Percentiles rank a stretch among this genome's conserved stretches.
Conservation (phyloP, 2,797 vertebrate genomes). For the Propithecus deckenii region DNA sequence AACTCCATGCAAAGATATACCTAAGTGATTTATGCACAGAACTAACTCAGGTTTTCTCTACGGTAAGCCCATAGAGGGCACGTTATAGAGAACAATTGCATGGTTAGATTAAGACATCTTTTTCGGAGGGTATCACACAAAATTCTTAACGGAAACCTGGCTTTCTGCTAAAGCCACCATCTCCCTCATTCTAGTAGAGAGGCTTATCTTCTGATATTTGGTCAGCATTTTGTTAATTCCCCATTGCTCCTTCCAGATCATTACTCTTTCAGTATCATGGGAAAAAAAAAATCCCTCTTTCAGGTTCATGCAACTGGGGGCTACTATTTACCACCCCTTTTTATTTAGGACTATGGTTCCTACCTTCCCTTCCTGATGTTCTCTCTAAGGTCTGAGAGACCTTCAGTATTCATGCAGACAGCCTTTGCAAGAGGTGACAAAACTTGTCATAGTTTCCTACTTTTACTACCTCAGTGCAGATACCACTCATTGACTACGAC, state of each 20-base stretch:
- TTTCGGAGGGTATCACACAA: background rate
- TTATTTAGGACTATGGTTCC: background rate
- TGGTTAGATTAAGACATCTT: background rate
- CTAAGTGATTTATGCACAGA: background rate
- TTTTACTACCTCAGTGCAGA: background rate
- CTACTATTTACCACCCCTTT: background rate
- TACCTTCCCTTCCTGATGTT: background rate
- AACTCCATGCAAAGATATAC: background rate
- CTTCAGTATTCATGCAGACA: background rate
- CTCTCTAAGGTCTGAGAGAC: too few species aligned
- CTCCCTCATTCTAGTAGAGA: background rate
- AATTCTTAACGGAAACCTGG: background rate
- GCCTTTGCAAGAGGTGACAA: background rate
- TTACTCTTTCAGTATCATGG: background rate
- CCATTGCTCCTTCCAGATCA: background rate
- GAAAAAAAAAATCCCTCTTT: background rate
- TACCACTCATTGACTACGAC: background rate
- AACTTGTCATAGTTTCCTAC: background rate
- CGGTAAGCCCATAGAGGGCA: background rate
- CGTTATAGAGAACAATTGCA: background rate
- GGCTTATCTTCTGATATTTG: background rate
- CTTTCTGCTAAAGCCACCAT: background rate
- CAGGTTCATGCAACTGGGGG: background rate
- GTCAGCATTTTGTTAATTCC: constrained; percentile 14
- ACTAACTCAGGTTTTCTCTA: background rate